Evolutionary conservation across 2,113 vertebrate genomes (phyloP).

Genomic region (Chamaetylas fuelleborni): DNA sequence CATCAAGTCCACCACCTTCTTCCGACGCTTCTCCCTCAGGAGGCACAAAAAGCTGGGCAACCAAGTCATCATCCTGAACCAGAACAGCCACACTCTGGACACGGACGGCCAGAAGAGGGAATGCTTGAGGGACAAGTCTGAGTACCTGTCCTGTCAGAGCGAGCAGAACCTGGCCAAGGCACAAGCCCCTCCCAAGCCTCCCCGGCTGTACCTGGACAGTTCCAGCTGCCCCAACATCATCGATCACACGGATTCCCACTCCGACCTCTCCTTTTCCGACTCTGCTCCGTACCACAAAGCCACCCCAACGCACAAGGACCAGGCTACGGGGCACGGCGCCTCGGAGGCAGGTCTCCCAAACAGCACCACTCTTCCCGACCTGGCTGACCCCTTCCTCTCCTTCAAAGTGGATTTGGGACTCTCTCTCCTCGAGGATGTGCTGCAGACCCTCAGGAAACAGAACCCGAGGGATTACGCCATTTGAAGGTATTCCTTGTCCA

Average conservation of each 20-base stretch:
- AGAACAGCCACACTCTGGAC: constrained; percentile 64
- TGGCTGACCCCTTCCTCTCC: constrained; percentile 73
- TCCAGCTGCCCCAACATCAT: constrained; percentile 79
- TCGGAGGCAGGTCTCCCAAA: not conserved
- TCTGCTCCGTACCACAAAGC: constrained; percentile 36
- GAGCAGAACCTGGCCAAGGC: constrained; percentile 81
- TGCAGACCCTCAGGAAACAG: constrained; percentile 89
- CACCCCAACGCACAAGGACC: constrained; percentile 41
- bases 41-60: constrained; percentile 69
- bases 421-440: constrained; percentile 91
- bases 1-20: constrained; percentile 75
- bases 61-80: constrained; percentile 63
- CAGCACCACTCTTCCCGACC: constrained; percentile 41
- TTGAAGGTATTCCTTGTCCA: constrained; percentile 22
- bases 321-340: constrained; percentile 18
- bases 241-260: constrained; percentile 52
- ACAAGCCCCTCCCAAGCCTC: constrained; percentile 90
- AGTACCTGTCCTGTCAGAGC: constrained; percentile 71
- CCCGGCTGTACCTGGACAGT: constrained; percentile 86
- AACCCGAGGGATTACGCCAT: constrained; percentile 69
- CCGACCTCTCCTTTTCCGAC: constrained; percentile 53
- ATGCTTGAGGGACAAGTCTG: constrained; percentile 58
- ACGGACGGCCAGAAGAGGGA: constrained; percentile 43
- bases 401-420: constrained; percentile 87
- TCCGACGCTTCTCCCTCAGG: constrained; percentile 71